phyloP scores from a whole-genome alignment of 2,888 invertebrate species.

The Chalcis sispes region DNA sequence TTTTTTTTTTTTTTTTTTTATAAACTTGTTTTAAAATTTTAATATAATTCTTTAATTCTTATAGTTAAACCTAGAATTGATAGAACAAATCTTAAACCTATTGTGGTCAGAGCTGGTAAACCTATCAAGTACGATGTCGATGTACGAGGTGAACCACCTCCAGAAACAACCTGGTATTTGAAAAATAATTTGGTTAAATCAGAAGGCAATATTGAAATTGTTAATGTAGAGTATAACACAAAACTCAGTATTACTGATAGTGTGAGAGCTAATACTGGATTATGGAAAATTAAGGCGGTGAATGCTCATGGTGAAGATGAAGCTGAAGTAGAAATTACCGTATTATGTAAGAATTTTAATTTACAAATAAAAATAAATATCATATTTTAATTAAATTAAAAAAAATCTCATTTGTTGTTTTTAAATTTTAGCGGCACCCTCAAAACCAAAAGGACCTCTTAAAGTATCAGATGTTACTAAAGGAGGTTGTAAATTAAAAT shows the following conservation, averaged over 20 bases:
- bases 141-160: conserved; percentile 96
- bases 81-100: conserved; percentile 92
- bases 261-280: conserved; percentile 89
- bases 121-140: conserved; percentile 94
- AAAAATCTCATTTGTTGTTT: no score
- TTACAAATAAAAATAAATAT: conserved; percentile 18
- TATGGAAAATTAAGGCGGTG: conserved; percentile 92
- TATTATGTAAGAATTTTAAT: conserved; percentile 80
- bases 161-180: conserved; percentile 93
- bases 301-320: conserved; percentile 95
- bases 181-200: conserved; percentile 86
- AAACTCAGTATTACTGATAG: conserved; percentile 89
- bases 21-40: conserved; percentile 2
- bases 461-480: conserved; percentile 93
- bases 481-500: conserved; percentile 91
- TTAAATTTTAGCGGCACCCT: conserved; percentile 82
- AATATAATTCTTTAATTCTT: conserved; percentile 12
- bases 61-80: conserved; percentile 98
- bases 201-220: conserved; percentile 84
- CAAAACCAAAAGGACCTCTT: conserved; percentile 92
- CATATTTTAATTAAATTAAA: conserved; percentile 9
- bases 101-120: conserved; percentile 94
- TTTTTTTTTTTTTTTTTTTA: conserved; percentile 12
- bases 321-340: conserved; percentile 94
- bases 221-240: conserved; percentile 93